Evolutionary conservation across 2,113 vertebrate species (phyloP), one percentile per base, ranked within the genome.

Genomic region (Gnathonemus echidnorhynchus): DNA sequence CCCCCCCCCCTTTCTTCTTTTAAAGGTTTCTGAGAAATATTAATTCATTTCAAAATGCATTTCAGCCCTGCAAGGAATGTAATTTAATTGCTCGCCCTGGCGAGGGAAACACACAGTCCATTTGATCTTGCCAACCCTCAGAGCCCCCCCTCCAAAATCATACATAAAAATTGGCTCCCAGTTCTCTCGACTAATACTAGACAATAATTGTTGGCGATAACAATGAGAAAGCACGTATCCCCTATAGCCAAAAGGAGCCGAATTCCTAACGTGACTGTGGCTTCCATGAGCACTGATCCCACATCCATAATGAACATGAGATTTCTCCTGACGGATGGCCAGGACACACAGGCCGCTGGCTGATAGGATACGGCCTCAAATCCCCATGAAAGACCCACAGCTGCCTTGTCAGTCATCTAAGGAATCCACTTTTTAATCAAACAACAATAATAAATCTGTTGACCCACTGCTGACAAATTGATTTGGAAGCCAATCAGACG

Each of bases 331-430:
- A 95, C 94, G 94, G 95, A 95, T 95, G 94, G 91, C 92, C 94
- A 90, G 85, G 92, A 90, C 83, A 86, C 56, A 87, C 91, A 94
- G 93, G 92, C 91, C 92, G 91, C 86, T 80, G 93, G 93, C 93
- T 89, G 42, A 94, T n/a, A 90, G 1, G 88, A 93, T 77, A 13
- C 8, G 49, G 77, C 94, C 92, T 94, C 92, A 94, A 92, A 93
- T 92, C 91, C 93, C 87, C 92, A 90, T 94, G 93, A 93, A 93
- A 93, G 92, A 89, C 91, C 92, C 94, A 92, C 94, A 95, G 94
- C 94, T 95, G 94, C 92, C 92, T 89, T 92, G 94, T 96, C 94
- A 95, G 93, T 96, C 94, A 95, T 93, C 92, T 93, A 93, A 94
- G 89, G 92, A 92, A 90, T 70, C 89, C 86, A 89, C 89, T 27